These are phyloP conservation scores for Bombus haemorrhoidalis DNA, from an alignment of 1,140 invertebrate genomes.

Conservation along the genomic window DNA sequence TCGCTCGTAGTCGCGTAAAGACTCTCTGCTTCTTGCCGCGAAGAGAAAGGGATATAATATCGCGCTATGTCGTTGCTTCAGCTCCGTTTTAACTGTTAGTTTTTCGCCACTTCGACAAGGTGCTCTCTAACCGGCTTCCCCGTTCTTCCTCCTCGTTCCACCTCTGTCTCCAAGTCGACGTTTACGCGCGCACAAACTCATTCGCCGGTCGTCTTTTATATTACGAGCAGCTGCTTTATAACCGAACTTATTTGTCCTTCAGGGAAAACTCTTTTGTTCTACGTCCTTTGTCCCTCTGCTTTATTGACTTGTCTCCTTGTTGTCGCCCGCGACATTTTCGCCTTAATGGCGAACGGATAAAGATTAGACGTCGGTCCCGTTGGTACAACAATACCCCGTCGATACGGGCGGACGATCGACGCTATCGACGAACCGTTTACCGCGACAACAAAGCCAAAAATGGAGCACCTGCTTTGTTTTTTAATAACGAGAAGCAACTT, in stretches of 20 bases:
- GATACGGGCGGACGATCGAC: not conserved
- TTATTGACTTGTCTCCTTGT: constrained; percentile 30
- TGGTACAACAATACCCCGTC: constrained; percentile 4
- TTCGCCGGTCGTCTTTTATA: constrained; percentile 24
- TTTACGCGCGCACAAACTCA: not conserved
- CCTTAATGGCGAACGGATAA: constrained; percentile 14
- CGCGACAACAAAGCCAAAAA: no score
- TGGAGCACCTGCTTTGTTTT: not conserved
- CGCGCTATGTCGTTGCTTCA: not conserved
- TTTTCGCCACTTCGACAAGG: not conserved
- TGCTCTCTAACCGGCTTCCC: no score
- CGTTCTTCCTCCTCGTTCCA: not conserved
- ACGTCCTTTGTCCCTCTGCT: not conserved
- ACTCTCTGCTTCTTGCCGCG: not conserved
- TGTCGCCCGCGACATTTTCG: constrained; percentile 22
- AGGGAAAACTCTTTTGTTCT: constrained; percentile 3
- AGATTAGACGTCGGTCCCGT: constrained; percentile 11
- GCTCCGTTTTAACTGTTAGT: constrained; percentile 7
- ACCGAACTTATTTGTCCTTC: constrained; percentile 41
- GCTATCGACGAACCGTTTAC: not conserved
- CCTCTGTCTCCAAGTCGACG: not conserved
- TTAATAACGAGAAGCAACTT: not conserved
- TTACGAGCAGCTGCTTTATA: constrained; percentile 39
- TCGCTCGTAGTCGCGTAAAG: not conserved
- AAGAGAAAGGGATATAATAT: not conserved